Evolutionary conservation across 1,140 invertebrate species (phyloP).

Genomic region (Batillaria attramentaria): DNA sequence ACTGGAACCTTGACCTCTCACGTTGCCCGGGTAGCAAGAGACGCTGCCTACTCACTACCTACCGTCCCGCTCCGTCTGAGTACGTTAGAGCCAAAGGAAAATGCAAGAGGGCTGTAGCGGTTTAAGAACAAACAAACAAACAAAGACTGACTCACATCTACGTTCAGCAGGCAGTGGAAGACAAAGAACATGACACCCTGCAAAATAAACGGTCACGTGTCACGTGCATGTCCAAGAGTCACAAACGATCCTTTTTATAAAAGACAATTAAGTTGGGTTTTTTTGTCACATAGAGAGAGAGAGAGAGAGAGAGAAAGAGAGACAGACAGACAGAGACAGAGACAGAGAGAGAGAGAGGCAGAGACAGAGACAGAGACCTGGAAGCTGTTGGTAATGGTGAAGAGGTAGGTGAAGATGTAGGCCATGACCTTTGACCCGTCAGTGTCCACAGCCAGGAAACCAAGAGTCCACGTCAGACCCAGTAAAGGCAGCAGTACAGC

Average conservation of each 20-base stretch:
- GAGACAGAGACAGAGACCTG: slow-evolving; percentile 44
- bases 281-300: too few relatives aligned
- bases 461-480: slow-evolving; percentile 63
- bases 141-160: slow-evolving; percentile 50
- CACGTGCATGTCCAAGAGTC: too few relatives aligned
- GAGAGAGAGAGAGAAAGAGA: too few relatives aligned
- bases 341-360: not conserved
- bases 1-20: too few relatives aligned
- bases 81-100: too few relatives aligned
- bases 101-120: too few relatives aligned
- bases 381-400: slow-evolving; percentile 60
- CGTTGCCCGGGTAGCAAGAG: too few relatives aligned
- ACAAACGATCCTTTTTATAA: too few relatives aligned
- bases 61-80: too few relatives aligned
- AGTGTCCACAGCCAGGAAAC: slow-evolving; percentile 52
- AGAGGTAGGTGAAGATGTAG: slow-evolving; percentile 62
- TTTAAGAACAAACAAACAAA: too few relatives aligned
- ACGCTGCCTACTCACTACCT: too few relatives aligned
- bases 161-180: slow-evolving; percentile 58
- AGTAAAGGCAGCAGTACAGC: slow-evolving; percentile 60
- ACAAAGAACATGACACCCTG: slow-evolving; percentile 59
- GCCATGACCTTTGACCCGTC: slow-evolving; percentile 41
- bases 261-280: too few relatives aligned
- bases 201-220: slow-evolving; percentile 28
- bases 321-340: not conserved